Evolutionary conservation across 2,888 invertebrate species (phyloP).

Genomic region (Beris morrisii): DNA sequence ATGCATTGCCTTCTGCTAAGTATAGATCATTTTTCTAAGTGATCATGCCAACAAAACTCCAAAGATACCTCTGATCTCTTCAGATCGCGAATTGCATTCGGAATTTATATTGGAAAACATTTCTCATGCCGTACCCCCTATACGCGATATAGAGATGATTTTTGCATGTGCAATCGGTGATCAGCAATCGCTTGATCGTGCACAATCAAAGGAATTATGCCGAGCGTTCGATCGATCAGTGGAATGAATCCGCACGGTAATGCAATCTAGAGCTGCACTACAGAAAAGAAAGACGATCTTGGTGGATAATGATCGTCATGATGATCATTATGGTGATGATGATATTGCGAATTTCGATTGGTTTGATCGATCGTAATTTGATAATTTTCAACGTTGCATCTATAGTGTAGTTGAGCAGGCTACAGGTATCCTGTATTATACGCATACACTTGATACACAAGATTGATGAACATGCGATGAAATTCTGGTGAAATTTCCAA

Average conservation of each 20-base stretch:
- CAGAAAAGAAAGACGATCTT: no score
- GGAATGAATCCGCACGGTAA: conserved; percentile 21
- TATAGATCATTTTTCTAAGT: no score
- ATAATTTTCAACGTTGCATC: conserved; percentile 8
- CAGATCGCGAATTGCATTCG: neutral
- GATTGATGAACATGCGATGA: neutral
- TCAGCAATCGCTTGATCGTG: conserved; percentile 21
- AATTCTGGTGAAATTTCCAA: neutral
- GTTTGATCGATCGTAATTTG: conserved; percentile 12
- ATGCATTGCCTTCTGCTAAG: no score
- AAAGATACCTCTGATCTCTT: conserved; percentile 6
- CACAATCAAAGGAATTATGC: conserved; percentile 27
- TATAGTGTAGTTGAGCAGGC: no score
- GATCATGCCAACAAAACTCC: neutral
- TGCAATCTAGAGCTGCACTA: conserved; percentile 12
- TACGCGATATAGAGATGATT: neutral
- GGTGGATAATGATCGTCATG: conserved; percentile 11
- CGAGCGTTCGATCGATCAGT: conserved; percentile 29
- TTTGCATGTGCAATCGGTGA: neutral
- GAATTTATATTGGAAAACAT: no score
- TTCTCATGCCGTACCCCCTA: neutral
- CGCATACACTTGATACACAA: no score
- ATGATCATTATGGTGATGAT: conserved; percentile 17
- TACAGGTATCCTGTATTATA: no score
- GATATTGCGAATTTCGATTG: conserved; percentile 17